These are phyloP conservation scores for Hydrotaea cyrtoneurina DNA, from an alignment of 2,888 invertebrate genomes.

Conservation along the genomic window DNA sequence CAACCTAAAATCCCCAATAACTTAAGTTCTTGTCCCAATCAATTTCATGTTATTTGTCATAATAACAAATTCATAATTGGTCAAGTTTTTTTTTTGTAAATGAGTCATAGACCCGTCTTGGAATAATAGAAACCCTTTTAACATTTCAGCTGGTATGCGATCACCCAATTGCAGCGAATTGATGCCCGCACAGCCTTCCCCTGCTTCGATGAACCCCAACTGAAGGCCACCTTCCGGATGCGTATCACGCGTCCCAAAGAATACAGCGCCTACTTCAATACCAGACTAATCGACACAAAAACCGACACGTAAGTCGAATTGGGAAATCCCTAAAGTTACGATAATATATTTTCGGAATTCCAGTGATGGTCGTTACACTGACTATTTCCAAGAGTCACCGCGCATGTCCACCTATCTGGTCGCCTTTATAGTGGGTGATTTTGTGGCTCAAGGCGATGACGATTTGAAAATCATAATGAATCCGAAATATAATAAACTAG, in stretches of 20 bases:
- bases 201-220: constrained; percentile 88
- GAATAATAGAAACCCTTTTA: too few species aligned
- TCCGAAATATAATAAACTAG: constrained; percentile 81
- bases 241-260: constrained; percentile 82
- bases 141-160: constrained; percentile 79
- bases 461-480: constrained; percentile 50
- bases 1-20: too few species aligned
- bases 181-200: constrained; percentile 87
- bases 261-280: constrained; percentile 77
- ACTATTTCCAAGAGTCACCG: constrained; percentile 79
- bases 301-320: constrained; percentile 68
- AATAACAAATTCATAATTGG: too few species aligned
- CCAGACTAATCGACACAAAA: constrained; percentile 66
- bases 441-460: constrained; percentile 56
- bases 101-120: too few species aligned
- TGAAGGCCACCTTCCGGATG: constrained; percentile 86
- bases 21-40: too few species aligned
- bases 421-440: constrained; percentile 86
- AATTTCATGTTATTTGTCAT: too few species aligned
- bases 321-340: neutral
- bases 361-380: constrained; percentile 70
- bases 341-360: constrained; percentile 44
- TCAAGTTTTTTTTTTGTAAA: too few species aligned
- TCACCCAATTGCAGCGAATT: constrained; percentile 86
- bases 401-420: constrained; percentile 90